These are phyloP conservation scores for Unio delphinus DNA, from an alignment of 2,888 invertebrate genomes.

Conservation along the genomic window DNA sequence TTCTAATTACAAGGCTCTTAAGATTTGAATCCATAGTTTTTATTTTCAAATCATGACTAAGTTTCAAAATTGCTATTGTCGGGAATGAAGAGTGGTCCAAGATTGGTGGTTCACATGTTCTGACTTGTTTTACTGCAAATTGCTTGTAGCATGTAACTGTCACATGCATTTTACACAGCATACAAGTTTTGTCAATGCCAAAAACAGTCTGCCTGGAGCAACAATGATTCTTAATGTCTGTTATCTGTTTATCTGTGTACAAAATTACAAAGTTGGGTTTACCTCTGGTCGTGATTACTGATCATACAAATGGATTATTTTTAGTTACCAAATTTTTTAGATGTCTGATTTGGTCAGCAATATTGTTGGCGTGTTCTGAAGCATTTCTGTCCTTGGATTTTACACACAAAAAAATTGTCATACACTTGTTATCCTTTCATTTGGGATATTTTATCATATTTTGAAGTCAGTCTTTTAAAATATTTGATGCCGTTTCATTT, in stretches of 20 bases:
- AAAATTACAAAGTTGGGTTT: conserved; percentile 18
- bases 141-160: conserved; percentile 26
- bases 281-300: conserved; percentile 2
- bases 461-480: conserved; percentile 2
- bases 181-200: conserved; percentile 24
- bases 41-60: conserved; percentile 16
- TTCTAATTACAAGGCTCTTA: conserved; percentile 6
- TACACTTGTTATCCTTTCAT: not conserved
- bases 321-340: conserved; percentile 17
- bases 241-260: conserved; percentile 21
- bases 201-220: conserved; percentile 18
- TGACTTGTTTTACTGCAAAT: conserved; percentile 6
- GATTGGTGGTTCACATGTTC: conserved; percentile 14
- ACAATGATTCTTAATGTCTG: conserved; percentile 21
- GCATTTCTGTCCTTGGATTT: not conserved
- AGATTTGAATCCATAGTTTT: conserved; percentile 10
- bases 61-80: conserved; percentile 28
- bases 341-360: conserved; percentile 14
- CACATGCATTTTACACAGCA: conserved; percentile 23
- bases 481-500: conserved; percentile 9
- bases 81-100: conserved; percentile 32
- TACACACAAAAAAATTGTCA: not conserved
- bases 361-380: conserved; percentile 7
- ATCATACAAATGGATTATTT: conserved; percentile 8
- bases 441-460: conserved; percentile 6